A percentile compares a stretch with the other conserved stretches of the same genome.
phyloP scores from a whole-genome alignment of 2,888 invertebrate species.

The Rugalucina vietnamica region DNA sequence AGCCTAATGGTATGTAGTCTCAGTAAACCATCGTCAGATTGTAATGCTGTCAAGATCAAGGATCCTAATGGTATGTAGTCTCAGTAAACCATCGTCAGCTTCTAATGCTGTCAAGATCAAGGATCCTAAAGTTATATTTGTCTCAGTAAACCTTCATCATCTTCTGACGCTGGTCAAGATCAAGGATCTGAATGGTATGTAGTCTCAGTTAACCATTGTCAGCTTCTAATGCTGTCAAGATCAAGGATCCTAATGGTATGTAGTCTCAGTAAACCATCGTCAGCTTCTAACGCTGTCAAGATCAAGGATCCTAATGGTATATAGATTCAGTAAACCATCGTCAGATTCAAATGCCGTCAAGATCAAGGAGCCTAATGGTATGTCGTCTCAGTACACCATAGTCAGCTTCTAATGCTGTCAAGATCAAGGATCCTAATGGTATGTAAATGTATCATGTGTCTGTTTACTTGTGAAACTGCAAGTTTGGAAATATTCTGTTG shows the following conservation, averaged over 20 bases:
- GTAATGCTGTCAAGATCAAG: too few relatives aligned
- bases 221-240: too few relatives aligned
- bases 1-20: too few relatives aligned
- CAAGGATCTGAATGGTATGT: too few relatives aligned
- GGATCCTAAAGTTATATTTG: slow-evolving; percentile 95
- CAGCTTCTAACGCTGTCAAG: slow-evolving; percentile 94
- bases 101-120: slow-evolving; percentile 95
- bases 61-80: too few relatives aligned
- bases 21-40: too few relatives aligned
- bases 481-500: too few relatives aligned
- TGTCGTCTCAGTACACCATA: slow-evolving; percentile 94
- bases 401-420: slow-evolving; percentile 93
- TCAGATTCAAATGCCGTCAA: slow-evolving; percentile 94
- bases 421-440: slow-evolving; percentile 96
- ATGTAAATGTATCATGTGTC: too few relatives aligned
- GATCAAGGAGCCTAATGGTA: slow-evolving; percentile 95
- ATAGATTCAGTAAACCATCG: slow-evolving; percentile 91
- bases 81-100: slow-evolving; percentile 93
- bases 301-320: slow-evolving; percentile 95
- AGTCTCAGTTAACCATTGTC: too few relatives aligned
- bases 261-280: slow-evolving; percentile 94
- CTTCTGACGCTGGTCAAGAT: too few relatives aligned
- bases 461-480: too few relatives aligned
- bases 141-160: too few relatives aligned
- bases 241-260: slow-evolving; percentile 96